Evolutionary conservation across 2,113 vertebrate species (phyloP).

Genomic region (Colaptes auratus): DNA sequence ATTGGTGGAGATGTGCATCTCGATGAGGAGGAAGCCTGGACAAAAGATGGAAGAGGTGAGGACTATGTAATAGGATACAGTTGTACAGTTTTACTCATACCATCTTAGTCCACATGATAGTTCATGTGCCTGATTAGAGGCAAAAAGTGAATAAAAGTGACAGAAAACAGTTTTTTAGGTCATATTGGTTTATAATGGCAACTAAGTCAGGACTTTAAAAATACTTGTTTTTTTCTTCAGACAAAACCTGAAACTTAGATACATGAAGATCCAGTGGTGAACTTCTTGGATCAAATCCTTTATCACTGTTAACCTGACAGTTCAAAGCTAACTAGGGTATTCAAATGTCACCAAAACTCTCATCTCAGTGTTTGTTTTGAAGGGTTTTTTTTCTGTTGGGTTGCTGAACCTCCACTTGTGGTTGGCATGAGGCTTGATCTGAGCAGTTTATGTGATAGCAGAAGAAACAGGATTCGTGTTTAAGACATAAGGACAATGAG

Average conservation of each 20-base stretch:
- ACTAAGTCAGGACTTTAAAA: background rate
- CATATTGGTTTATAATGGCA: background rate
- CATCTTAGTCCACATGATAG: background rate
- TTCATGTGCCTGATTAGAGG: background rate
- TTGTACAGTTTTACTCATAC: background rate
- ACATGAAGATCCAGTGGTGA: background rate
- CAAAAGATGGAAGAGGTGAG: constrained; percentile 74
- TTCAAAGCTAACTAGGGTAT: background rate
- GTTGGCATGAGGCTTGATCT: background rate
- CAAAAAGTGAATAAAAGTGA: background rate
- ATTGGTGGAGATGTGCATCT: constrained; percentile 91
- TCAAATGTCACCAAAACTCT: background rate
- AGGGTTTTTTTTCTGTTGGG: background rate
- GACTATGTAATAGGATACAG: background rate
- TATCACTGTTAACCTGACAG: background rate
- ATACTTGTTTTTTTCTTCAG: background rate
- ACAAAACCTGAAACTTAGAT: background rate
- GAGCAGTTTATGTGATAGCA: background rate
- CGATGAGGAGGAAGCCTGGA: constrained; percentile 89
- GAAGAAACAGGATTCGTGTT: background rate
- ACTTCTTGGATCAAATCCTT: background rate
- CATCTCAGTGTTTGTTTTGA: background rate
- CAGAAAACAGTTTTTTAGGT: background rate
- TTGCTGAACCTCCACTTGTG: background rate
- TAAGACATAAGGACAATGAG: background rate